Evolutionary conservation across 2,888 invertebrate species (phyloP).

Genomic region (Nebria brevicollis): DNA sequence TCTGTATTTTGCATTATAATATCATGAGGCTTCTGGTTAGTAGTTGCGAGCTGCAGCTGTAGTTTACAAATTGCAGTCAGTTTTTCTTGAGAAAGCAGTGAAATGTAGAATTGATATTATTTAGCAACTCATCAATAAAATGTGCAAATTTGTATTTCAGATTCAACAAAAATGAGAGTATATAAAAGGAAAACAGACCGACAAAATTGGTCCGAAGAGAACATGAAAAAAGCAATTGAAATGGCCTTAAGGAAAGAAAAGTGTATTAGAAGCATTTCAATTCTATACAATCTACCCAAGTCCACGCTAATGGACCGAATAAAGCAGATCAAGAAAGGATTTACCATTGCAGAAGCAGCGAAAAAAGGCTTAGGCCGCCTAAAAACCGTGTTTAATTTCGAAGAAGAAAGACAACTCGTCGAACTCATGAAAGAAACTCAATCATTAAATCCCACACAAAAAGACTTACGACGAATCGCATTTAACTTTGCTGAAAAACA

Average conservation of each 20-base stretch:
- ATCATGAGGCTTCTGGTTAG: neutral
- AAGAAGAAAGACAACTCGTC: slow-evolving; percentile 49
- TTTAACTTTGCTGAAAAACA: slow-evolving; percentile 53
- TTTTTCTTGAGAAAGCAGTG: too few relatives aligned
- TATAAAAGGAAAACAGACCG: slow-evolving; percentile 32
- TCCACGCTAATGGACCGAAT: slow-evolving; percentile 30
- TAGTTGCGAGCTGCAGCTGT: neutral
- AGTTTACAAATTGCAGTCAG: too few relatives aligned
- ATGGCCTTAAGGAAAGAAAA: slow-evolving; percentile 13
- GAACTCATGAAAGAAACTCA: slow-evolving; percentile 47
- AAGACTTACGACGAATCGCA: slow-evolving; percentile 50
- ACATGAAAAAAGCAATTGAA: slow-evolving; percentile 25
- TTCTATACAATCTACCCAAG: slow-evolving; percentile 13
- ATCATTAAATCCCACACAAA: slow-evolving; percentile 50
- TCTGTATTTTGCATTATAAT: neutral
- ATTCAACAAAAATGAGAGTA: neutral
- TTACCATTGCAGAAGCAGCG: neutral
- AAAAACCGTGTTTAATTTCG: slow-evolving; percentile 23
- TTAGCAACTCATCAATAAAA: neutral
- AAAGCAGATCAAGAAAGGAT: slow-evolving; percentile 23
- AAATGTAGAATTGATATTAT: too few relatives aligned
- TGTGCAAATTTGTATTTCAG: neutral
- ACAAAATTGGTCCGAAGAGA: slow-evolving; percentile 15
- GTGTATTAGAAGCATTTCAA: slow-evolving; percentile 28
- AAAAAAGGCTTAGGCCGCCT: slow-evolving; percentile 23